A percentile compares a stretch with the other conserved stretches of the same genome.
Conservation (phyloP, 2,797 vertebrate species). For the Phalloptychus januarius region DNA sequence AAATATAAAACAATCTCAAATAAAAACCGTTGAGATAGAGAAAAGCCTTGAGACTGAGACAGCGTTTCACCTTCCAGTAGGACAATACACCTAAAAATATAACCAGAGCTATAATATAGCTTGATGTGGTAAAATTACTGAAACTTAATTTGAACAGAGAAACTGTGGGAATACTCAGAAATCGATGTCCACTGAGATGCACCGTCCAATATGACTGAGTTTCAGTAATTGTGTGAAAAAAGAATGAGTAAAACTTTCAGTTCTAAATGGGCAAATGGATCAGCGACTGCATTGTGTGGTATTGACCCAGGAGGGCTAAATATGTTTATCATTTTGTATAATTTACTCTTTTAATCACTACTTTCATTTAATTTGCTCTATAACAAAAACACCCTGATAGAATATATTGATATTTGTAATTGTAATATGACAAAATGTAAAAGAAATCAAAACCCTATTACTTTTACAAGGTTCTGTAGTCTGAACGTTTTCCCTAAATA, state of each 20-base stretch:
- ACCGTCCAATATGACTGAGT: not conserved
- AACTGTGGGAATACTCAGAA: not conserved
- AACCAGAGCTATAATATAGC: not conserved
- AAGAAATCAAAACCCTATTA: not conserved
- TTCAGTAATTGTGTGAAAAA: not conserved
- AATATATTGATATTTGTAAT: not conserved
- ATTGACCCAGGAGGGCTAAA: not conserved
- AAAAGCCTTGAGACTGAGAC: not conserved
- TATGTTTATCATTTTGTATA: not conserved
- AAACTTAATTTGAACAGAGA: not conserved
- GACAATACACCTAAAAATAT: not conserved
- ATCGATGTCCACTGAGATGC: not conserved
- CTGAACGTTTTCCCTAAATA: constrained; percentile 19
- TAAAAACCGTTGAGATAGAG: not conserved
- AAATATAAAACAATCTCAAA: not conserved
- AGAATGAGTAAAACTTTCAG: not conserved
- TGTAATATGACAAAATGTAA: not conserved
- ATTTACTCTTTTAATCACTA: not conserved
- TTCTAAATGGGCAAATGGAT: not conserved
- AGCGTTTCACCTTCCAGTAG: not conserved
- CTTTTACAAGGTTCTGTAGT: constrained; percentile 15
- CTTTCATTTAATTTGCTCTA: not conserved
- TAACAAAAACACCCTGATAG: not conserved
- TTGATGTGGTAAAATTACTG: not conserved
- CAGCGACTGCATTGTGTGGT: not conserved